Conservation (phyloP, 2,797 vertebrate genomes). For the Epinephelus awoara region DNA sequence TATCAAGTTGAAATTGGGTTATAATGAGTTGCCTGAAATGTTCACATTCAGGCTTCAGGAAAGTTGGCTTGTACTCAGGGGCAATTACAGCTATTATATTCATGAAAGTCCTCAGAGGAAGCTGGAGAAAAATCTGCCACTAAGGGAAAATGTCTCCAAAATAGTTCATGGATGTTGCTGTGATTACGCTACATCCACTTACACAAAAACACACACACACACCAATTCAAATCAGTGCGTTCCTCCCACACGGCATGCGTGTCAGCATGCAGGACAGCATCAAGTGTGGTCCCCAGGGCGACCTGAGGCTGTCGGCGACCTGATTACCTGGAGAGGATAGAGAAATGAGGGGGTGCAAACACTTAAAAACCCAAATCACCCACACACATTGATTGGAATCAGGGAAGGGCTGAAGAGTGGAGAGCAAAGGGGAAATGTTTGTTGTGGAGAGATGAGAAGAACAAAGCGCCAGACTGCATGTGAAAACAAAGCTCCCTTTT, state of each 20-base stretch:
- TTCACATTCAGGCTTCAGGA: slow-evolving; percentile 6
- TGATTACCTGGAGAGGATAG: slow-evolving; percentile 37
- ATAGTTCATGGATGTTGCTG: slow-evolving; percentile 5
- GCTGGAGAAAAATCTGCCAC: background rate
- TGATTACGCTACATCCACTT: background rate
- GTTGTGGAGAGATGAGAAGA: slow-evolving; percentile 1
- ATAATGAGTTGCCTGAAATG: slow-evolving; percentile 12
- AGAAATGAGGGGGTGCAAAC: slow-evolving; percentile 25
- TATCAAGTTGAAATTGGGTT: background rate
- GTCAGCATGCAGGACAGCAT: background rate
- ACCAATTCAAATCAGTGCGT: slow-evolving; percentile 10
- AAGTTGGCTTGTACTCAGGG: background rate
- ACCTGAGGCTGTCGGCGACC: slow-evolving; percentile 1
- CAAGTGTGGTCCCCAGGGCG: background rate
- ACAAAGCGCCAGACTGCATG: slow-evolving; percentile 12
- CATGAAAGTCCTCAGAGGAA: background rate
- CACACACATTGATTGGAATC: slow-evolving; percentile 61
- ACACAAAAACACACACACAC: background rate
- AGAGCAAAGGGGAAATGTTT: slow-evolving; percentile 8
- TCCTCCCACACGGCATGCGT: slow-evolving; percentile 7
- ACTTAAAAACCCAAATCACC: slow-evolving; percentile 13
- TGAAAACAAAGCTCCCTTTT: slow-evolving; percentile 21
- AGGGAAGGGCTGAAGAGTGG: slow-evolving; percentile 7
- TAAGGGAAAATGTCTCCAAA: background rate
- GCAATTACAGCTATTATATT: slow-evolving; percentile 22